Evolutionary conservation across 2,888 invertebrate genomes (phyloP).

Genomic region (Drosophila histrio): DNA sequence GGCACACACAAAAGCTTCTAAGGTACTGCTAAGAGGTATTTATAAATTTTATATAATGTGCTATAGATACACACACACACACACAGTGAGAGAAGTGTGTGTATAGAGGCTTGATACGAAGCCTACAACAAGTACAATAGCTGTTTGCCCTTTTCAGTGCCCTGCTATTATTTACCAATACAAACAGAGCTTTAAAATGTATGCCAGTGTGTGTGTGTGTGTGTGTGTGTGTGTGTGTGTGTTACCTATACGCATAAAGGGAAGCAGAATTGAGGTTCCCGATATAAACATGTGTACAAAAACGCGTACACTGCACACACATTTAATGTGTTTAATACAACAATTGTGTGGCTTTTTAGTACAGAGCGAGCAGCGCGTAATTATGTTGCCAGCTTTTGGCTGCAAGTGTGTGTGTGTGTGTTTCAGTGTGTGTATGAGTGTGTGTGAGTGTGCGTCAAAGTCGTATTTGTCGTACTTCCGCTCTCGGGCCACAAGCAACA

Average conservation of each 20-base stretch:
- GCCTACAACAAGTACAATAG: conserved; percentile 64
- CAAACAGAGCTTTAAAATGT: conserved; percentile 60
- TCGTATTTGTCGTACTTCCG: conserved; percentile 23
- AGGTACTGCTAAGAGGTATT: conserved; percentile 69
- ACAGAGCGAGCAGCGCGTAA: conserved; percentile 51
- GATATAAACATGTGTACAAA: conserved; percentile 50
- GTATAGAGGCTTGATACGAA: conserved; percentile 28
- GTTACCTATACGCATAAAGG: conserved; percentile 34
- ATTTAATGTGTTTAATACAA: conserved; percentile 60
- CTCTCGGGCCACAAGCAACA: conserved; percentile 60
- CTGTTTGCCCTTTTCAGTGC: conserved; percentile 65
- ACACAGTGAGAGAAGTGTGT: conserved; percentile 5
- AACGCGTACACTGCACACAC: conserved; percentile 39
- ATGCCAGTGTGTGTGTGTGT: background rate
- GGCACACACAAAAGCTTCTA: conserved; percentile 12
- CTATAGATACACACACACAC: conserved; percentile 42
- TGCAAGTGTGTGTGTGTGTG: conserved; percentile 2
- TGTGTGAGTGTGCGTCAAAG: conserved; percentile 7
- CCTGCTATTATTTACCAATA: conserved; percentile 70
- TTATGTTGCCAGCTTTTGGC: conserved; percentile 47
- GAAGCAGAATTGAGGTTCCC: conserved; percentile 5
- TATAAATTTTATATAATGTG: conserved; percentile 76
- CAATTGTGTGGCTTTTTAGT: conserved; percentile 66
- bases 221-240: conserved; percentile 13
- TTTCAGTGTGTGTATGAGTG: conserved; percentile 16